Conservation (phyloP, 2,113 vertebrate genomes). For the Lycocorax pyrrhopterus region DNA sequence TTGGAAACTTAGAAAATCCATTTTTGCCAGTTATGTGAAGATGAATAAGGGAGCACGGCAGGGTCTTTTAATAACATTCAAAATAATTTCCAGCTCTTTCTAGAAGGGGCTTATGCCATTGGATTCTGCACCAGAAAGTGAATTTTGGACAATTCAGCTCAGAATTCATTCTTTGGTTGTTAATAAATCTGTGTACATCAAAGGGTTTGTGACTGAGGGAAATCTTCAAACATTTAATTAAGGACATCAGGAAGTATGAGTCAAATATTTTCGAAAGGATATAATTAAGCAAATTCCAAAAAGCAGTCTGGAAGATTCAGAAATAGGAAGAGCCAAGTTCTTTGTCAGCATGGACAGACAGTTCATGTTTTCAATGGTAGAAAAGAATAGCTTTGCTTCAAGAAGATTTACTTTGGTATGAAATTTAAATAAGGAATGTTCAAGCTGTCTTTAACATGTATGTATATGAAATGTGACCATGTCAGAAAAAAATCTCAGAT, state of each 20-base stretch:
- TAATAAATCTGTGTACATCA: not conserved
- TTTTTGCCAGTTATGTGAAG: not conserved
- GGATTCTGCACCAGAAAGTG: not conserved
- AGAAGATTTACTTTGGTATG: not conserved
- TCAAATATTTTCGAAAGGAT: not conserved
- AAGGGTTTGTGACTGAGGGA: not conserved
- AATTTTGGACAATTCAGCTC: not conserved
- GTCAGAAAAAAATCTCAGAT: not conserved
- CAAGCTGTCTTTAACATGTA: not conserved
- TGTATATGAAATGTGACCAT: not conserved
- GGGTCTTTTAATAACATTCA: not conserved
- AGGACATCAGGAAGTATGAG: not conserved
- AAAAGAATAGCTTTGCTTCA: not conserved
- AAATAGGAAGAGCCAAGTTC: not conserved
- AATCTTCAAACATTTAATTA: not conserved
- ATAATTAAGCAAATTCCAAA: not conserved
- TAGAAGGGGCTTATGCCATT: not conserved
- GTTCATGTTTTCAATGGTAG: not conserved
- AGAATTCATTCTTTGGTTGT: not conserved
- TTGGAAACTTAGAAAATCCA: not conserved
- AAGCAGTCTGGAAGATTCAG: not conserved
- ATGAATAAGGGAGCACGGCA: not conserved
- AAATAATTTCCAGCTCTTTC: not conserved
- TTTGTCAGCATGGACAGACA: not conserved
- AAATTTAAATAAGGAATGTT: not conserved